Evolutionary conservation across 2,888 invertebrate genomes (phyloP), one percentile per base, ranked within the genome.

Genomic region (Chymomyza amoena): DNA sequence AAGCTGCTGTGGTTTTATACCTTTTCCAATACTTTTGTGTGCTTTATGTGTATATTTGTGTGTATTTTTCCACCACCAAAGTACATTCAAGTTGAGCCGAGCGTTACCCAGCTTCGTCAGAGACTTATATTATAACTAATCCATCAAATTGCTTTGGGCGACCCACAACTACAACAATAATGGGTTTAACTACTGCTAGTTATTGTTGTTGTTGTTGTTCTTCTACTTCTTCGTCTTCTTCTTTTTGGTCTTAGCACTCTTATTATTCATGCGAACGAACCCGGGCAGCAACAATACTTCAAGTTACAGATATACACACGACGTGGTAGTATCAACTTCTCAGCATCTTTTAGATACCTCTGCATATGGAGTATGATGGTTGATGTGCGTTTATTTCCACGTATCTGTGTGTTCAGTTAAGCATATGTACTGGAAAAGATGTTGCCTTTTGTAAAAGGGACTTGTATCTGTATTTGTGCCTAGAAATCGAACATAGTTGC

Each of bases 121-220:
- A 72, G 76, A 75, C 64, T 68, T 61, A 70, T 76, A 83, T 84
- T 83, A 83, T 83, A 83, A 79, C 84, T 85, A 84, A 84, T 84
- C 87, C 84, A 84, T 84, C 84, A 84, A 87, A 87, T 81, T 79
- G 87, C 79, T 73, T 76, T 75, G 72, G 78, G 79, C 81, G 72
- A 81, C 81, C 80, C 80, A 82, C 82, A 80, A 77, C 80, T 72
- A 77, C 81, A 73, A 81, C 71, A 69, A 81, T 80, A 83, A 85
- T 83, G 85, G 80, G 68, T 78, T 80, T 76, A 80, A 74, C 81
- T 79, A 80, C 79, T 76, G 76, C 79, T 75, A 76, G 79, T 79
- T 66, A 56, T 20, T 73, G 61, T 50, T 68, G 59, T 69, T 70
- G 63, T 54, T 63, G n/a, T 59, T 39, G 3, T 32, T 15, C 20